Conservation (phyloP, 2,888 invertebrate genomes). For the Dryococelus australis region DNA sequence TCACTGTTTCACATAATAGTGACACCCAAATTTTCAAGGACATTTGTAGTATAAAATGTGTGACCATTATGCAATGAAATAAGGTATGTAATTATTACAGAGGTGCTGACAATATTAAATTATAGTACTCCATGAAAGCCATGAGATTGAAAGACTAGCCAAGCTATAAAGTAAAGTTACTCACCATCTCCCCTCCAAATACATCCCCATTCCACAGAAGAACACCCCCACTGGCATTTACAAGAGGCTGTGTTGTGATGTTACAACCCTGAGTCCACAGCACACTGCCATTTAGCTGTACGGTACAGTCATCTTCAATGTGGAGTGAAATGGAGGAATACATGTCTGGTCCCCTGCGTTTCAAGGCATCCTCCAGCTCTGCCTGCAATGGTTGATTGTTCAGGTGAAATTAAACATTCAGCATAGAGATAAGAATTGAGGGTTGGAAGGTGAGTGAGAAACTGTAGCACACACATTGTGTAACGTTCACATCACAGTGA, state of each 20-base stretch:
- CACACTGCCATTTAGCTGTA: slow-evolving; percentile 63
- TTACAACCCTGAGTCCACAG: slow-evolving; percentile 84
- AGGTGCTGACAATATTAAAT: too few species aligned
- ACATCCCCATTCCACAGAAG: slow-evolving; percentile 92
- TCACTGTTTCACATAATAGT: too few species aligned
- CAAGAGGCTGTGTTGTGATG: slow-evolving; percentile 72
- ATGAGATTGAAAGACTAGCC: too few species aligned
- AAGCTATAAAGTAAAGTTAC: slow-evolving; percentile 12
- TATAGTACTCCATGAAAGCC: too few species aligned
- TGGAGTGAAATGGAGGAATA: slow-evolving; percentile 46
- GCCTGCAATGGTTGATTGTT: neutral
- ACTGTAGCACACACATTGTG: too few species aligned
- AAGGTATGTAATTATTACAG: too few species aligned
- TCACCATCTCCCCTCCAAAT: slow-evolving; percentile 66
- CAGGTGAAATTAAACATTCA: neutral
- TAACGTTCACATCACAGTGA: too few species aligned
- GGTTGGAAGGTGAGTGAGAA: neutral
- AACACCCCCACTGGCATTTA: slow-evolving; percentile 66
- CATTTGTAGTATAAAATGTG: too few species aligned
- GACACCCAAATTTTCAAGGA: too few species aligned
- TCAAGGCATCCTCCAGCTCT: neutral
- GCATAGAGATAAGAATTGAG: too few species aligned
- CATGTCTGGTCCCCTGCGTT: slow-evolving; percentile 68
- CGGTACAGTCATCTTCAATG: slow-evolving; percentile 53
- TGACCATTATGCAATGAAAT: too few species aligned